Evolutionary conservation across 2,113 vertebrate genomes (phyloP).

Genomic region (Sula dactylatra): DNA sequence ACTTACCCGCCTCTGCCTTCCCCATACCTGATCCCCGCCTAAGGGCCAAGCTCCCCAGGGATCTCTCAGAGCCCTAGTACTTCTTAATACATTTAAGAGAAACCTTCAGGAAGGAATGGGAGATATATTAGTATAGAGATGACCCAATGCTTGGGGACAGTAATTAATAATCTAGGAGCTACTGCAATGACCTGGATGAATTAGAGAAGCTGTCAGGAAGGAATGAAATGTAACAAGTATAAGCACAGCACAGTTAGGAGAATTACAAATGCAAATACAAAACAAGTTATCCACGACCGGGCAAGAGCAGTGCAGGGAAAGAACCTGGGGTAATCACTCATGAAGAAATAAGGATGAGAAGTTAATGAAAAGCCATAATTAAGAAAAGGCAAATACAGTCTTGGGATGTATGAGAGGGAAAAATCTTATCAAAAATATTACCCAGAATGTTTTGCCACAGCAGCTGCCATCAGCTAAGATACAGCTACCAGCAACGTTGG

Average conservation of each 20-base stretch:
- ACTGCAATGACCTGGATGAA: background rate
- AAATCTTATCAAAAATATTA: background rate
- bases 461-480: background rate
- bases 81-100: background rate
- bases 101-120: background rate
- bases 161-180: background rate
- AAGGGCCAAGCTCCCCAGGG: background rate
- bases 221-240: background rate
- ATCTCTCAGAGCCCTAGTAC: background rate
- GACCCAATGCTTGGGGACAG: background rate
- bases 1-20: background rate
- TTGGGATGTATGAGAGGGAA: background rate
- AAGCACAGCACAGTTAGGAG: background rate
- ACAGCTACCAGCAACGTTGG: background rate
- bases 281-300: background rate
- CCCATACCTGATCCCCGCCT: background rate
- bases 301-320: background rate
- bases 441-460: background rate
- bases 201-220: background rate
- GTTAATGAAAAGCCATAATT: constrained; percentile 44
- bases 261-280: background rate
- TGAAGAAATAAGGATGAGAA: constrained; percentile 44
- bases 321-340: background rate
- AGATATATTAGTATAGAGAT: background rate
- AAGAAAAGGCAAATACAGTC: constrained; percentile 10